Base-by-base conservation (phyloP, 2,888 invertebrate genomes). In the Caenorhabditis panamensis region DNA sequence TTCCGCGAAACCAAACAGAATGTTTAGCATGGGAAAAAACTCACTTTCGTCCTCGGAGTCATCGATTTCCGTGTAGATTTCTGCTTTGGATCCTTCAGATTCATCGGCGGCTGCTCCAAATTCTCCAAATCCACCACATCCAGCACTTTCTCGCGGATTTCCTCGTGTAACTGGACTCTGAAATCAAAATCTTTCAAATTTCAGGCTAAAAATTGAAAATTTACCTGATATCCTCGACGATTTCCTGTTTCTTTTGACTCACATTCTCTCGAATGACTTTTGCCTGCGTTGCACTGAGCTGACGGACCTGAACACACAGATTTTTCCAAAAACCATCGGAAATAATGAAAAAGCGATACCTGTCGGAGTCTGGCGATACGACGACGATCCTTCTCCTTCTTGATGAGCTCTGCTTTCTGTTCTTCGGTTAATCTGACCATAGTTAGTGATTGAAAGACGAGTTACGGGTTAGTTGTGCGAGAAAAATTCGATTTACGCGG, bases 371-470 rank as follows among this genome's bases (percentile, higher is more conserved):
- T 68, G 28, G 72, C 80, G 18, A 84, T 56, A 37, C 75, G 47
- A n/a, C 84, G 58, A 18, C 84, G 82, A 51, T 80, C 47, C 53
- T 77, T 66, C 44, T 84, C 82, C 37, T 84, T 51, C 28, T 62
- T 61, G 18, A 84, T 80, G 18, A 82, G 67, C 31, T 71, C 36
- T 2, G 63, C 47, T 41, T 80, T 80, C 24, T 80, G 77, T 16
- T 80, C 78, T 22, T 82, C 75, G 16, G 68, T 58, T 24, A 84
- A 56, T 75, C 66, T 77, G 5, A 44, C 66, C 73, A 66, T 66
- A 8, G 31, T 61, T 51, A 37, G 62, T 49, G 20, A 13, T 9
- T 9, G 41, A 41, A 41, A 9, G 41, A 41, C 41, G 41, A 41
- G 41, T 41, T 13, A 11, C 41, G 4, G 49, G 58, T 51, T 58